Percentiles rank a stretch among this genome's conserved stretches.
Evolutionary conservation across 2,113 vertebrate species (phyloP).

Genomic region (Malaclemys terrapin): DNA sequence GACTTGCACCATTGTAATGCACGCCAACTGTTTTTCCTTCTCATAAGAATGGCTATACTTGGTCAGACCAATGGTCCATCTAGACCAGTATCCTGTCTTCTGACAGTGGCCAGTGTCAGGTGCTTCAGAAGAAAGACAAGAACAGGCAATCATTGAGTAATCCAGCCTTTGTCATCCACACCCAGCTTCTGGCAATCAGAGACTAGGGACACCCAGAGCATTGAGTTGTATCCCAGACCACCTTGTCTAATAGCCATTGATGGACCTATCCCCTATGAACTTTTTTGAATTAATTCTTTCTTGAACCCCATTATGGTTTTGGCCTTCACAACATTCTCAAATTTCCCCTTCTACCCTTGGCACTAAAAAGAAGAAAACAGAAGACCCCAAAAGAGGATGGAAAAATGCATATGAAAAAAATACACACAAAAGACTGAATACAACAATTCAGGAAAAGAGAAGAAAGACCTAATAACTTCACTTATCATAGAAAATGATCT

Average conservation of each 20-base stretch:
- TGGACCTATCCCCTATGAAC: neutral
- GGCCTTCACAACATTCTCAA: neutral
- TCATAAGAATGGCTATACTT: neutral
- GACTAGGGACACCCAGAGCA: neutral
- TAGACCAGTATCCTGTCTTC: neutral
- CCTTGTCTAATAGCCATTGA: neutral
- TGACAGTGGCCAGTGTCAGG: neutral
- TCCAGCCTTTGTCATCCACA: neutral
- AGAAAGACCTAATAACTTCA: neutral
- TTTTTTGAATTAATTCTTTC: neutral
- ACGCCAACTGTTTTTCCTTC: neutral
- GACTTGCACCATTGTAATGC: neutral
- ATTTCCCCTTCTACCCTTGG: neutral
- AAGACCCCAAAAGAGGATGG: neutral
- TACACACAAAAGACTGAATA: neutral
- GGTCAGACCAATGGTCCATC: neutral
- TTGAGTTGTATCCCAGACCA: neutral
- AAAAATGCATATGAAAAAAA: neutral
- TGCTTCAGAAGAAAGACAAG: neutral
- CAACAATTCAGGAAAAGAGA: neutral
- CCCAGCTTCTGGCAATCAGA: neutral
- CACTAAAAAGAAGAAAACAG: neutral
- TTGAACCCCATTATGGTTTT: neutral
- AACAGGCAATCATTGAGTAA: neutral
- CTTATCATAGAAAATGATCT: neutral